phyloP scores from a whole-genome alignment of 2,888 invertebrate species.

The Pristionchus exspectatus region DNA sequence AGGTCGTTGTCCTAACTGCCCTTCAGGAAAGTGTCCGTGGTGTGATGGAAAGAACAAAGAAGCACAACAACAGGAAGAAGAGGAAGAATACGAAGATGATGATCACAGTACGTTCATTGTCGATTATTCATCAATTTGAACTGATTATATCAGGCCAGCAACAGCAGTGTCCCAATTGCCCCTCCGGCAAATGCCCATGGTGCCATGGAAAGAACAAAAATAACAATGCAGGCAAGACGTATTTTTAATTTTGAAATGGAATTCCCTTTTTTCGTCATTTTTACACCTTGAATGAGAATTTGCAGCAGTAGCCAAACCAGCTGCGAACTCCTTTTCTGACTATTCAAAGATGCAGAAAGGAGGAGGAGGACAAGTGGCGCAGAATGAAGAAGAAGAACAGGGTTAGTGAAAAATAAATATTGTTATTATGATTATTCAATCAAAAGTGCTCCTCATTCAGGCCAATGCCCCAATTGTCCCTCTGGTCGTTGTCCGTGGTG shows the following conservation, averaged over 20 bases:
- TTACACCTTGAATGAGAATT: neutral
- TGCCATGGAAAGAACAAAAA: constrained; percentile 48
- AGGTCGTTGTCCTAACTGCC: constrained; percentile 50
- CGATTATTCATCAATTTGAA: neutral
- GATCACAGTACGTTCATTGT: neutral
- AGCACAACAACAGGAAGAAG: constrained; percentile 18
- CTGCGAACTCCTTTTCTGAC: constrained; percentile 11
- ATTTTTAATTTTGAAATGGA: neutral
- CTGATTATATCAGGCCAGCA: neutral
- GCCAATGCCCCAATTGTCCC: constrained; percentile 48
- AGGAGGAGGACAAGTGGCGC: neutral
- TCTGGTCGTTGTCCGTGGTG: constrained; percentile 55
- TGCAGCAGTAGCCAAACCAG: neutral
- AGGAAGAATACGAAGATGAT: constrained; percentile 28
- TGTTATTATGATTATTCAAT: neutral
- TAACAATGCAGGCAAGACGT: neutral
- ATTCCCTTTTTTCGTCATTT: neutral
- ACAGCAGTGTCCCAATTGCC: constrained; percentile 50
- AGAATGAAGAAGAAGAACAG: constrained; percentile 19
- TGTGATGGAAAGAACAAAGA: constrained; percentile 36
- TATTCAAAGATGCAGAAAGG: constrained; percentile 43
- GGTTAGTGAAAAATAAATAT: neutral
- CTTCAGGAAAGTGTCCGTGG: constrained; percentile 55
- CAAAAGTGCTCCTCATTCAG: neutral
- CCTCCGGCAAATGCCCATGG: constrained; percentile 54